phyloP scores from a whole-genome alignment of 2,113 vertebrate genomes.

The Sterna hirundo region DNA sequence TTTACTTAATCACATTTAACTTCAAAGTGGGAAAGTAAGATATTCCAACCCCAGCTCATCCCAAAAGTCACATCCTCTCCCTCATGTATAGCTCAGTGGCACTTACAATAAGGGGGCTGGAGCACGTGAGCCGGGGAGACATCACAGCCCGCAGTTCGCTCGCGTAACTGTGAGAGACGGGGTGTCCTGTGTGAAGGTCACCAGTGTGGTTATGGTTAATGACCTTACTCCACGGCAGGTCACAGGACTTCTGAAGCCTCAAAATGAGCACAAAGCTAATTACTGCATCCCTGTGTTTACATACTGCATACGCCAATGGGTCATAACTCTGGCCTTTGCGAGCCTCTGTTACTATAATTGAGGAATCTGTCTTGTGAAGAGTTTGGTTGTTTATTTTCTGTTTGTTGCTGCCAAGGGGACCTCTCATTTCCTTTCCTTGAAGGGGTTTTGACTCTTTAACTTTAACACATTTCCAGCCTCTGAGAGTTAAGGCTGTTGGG shows the following conservation, averaged over 20 bases:
- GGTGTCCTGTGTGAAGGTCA: constrained; percentile 72
- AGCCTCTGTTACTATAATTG: constrained; percentile 68
- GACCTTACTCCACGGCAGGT: constrained; percentile 79
- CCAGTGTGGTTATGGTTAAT: constrained; percentile 81
- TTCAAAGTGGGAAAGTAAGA: not conserved
- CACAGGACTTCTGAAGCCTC: constrained; percentile 76
- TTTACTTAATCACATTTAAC: not conserved
- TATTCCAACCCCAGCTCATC: not conserved
- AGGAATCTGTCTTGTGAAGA: constrained; percentile 65
- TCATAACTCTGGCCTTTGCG: constrained; percentile 75
- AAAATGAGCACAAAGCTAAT: constrained; percentile 87
- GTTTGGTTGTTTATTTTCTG: constrained; percentile 78
- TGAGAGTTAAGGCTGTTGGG: not conserved
- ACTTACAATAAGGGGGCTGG: not conserved
- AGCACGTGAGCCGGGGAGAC: not conserved
- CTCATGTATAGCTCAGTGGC: not conserved
- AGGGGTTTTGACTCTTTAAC: constrained; percentile 60
- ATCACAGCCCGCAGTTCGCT: constrained; percentile 24
- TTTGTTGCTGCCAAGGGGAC: constrained; percentile 69
- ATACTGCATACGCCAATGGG: constrained; percentile 82
- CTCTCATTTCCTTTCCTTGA: constrained; percentile 62
- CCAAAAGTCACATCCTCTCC: not conserved
- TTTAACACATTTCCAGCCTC: constrained; percentile 58
- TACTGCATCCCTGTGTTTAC: constrained; percentile 91
- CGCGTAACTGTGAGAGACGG: constrained; percentile 44